Base-by-base conservation (phyloP, 2,888 invertebrate genomes). In the Anagyrus pseudococci region DNA sequence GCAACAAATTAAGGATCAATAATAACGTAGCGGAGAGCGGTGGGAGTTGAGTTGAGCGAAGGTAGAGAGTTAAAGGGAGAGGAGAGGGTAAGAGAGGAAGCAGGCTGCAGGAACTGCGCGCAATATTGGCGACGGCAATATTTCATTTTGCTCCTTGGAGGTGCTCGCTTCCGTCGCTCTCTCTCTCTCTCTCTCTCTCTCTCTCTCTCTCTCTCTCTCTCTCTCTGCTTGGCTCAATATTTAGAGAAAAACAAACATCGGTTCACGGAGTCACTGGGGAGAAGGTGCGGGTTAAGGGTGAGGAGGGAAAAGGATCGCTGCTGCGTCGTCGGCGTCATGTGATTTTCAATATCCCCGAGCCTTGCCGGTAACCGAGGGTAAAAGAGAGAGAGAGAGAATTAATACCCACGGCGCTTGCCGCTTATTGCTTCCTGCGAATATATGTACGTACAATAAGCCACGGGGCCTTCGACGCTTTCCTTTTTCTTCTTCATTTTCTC, bases 321-420 rank as follows among this genome's bases (percentile, higher is more conserved):
- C 10, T n/a, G n/a, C 29, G 29, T 29, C 29, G 10, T 29, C 29
- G 15, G n/a, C 37, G 29, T 25, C 53, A 33, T 44, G 40, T 44
- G 52, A 66, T 62, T 62, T 66, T 66, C 65, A 62, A 66, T 66
- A 66, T 66, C 52, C 22, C 41, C 10, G 29, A 29, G 29, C 4
- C 29, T n/a, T n/a, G n/a, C n/a, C 10, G 29, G 10, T 7, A 29
- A 29, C 4, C 4, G 10, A 29, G 29, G 29, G 29, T 4, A 10
- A 10, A 10, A 10, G 29, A 10, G 29, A 29, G 29, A 29, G 4
- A 29, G 29, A 29, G 29, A 58, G 50, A 54, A 62, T 61, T 65
- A 65, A 61, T 62, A 65, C 55, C 47, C 25, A 47, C 50, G 47
- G 8, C 22, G n/a, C n/a, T n/a, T 44, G n/a, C 26, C 40, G 17